Evolutionary conservation across 92 coral and sea anemone genomes (phyloP).

Genomic region (Palythoa heliodiscus): DNA sequence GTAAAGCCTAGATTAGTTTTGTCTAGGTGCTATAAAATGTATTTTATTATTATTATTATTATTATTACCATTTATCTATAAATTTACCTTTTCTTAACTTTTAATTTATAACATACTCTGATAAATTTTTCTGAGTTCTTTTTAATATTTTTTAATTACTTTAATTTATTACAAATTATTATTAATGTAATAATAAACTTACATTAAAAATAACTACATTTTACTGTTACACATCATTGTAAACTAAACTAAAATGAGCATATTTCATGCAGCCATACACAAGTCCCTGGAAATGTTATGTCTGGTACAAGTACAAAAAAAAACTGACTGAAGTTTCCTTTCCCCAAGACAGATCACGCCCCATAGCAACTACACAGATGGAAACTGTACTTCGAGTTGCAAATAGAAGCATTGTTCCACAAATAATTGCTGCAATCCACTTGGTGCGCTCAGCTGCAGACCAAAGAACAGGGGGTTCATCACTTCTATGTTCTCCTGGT

Average conservation of each 20-base stretch:
- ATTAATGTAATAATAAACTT: no score
- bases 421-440: constrained; percentile 60
- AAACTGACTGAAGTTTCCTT: constrained; percentile 77
- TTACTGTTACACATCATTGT: neutral
- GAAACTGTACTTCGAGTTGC: constrained; percentile 71
- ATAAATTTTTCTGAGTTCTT: no score
- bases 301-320: neutral
- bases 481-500: neutral
- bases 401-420: constrained; percentile 57
- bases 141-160: no score
- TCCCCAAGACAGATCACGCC: constrained; percentile 76
- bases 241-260: neutral
- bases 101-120: no score
- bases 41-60: no score
- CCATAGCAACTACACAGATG: constrained; percentile 68
- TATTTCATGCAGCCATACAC: neutral
- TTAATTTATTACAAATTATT: no score
- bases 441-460: constrained; percentile 65
- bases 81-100: no score
- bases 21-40: no score
- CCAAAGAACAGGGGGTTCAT: constrained; percentile 42
- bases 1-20: no score
- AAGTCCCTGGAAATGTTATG: neutral
- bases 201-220: no score
- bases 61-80: no score